Evolutionary conservation across 2,888 invertebrate species (phyloP).

Genomic region (Latrodectus hesperus): DNA sequence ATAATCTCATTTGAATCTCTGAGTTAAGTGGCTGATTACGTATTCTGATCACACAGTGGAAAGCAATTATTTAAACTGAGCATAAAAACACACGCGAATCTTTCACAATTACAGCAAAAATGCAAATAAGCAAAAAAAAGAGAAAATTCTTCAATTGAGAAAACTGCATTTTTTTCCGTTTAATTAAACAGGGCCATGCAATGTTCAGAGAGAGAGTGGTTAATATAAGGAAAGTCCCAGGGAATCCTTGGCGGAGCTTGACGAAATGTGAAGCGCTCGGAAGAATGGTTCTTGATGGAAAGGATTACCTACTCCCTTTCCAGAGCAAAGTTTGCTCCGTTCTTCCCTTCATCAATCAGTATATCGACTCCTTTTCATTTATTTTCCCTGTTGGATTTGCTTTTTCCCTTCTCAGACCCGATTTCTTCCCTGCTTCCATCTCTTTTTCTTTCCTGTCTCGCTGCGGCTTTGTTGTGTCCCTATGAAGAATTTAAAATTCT

Average conservation of each 20-base stretch:
- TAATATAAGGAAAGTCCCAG: constrained; percentile 46
- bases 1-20: too few species aligned
- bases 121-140: too few species aligned
- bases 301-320: constrained; percentile 47
- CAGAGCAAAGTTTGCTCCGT: constrained; percentile 42
- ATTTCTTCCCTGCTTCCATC: constrained; percentile 1
- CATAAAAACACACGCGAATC: too few species aligned
- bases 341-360: constrained; percentile 50
- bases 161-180: too few species aligned
- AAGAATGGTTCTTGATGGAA: constrained; percentile 58
- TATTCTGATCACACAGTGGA: too few species aligned
- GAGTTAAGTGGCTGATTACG: too few species aligned
- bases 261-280: constrained; percentile 49
- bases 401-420: neutral
- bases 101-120: too few species aligned
- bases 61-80: too few species aligned
- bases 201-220: neutral
- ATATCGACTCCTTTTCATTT: constrained; percentile 49
- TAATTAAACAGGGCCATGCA: too few species aligned
- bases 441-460: neutral
- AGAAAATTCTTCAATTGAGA: too few species aligned
- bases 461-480: constrained; percentile 26
- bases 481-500: constrained; percentile 53
- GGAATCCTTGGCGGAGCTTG: constrained; percentile 24
- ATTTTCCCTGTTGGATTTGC: constrained; percentile 14